phyloP scores from a whole-genome alignment of 2,113 vertebrate species.

The Lagopus leucura region DNA sequence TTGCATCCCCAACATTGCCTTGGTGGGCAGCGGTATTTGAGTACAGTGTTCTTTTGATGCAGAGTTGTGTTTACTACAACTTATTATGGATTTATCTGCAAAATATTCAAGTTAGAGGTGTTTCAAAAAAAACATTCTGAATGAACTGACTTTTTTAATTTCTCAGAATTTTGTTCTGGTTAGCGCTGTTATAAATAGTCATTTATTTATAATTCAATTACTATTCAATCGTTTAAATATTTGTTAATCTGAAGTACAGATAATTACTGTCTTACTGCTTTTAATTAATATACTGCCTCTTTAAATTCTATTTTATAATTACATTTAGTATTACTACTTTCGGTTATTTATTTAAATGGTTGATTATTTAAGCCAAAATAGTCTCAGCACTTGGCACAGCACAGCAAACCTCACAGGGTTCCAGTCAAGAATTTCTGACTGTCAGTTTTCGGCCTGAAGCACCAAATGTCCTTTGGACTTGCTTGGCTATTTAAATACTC shows the following conservation, averaged over 20 bases:
- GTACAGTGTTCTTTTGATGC: not conserved
- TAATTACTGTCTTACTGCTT: not conserved
- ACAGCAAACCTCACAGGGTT: not conserved
- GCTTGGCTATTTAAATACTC: conserved; percentile 4
- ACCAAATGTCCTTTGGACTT: not conserved
- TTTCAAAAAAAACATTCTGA: not conserved
- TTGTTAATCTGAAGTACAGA: not conserved
- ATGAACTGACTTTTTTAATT: not conserved
- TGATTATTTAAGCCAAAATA: not conserved
- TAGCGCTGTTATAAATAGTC: not conserved
- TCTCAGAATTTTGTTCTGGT: not conserved
- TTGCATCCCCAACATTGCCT: accelerated
- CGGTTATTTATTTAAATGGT: not conserved
- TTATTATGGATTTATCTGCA: not conserved
- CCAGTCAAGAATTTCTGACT: not conserved
- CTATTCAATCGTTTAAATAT: not conserved
- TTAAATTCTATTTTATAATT: not conserved
- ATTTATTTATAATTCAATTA: not conserved
- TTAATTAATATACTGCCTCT: not conserved
- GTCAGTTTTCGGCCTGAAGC: not conserved
- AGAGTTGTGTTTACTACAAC: not conserved
- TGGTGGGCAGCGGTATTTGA: not conserved
- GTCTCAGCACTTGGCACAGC: not conserved
- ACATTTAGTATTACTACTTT: not conserved
- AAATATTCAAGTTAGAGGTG: not conserved